Percentiles rank a stretch among this genome's conserved stretches.
Evolutionary conservation across 2,888 invertebrate genomes (phyloP).

Genomic region (Elaeidobius kamerunicus): DNA sequence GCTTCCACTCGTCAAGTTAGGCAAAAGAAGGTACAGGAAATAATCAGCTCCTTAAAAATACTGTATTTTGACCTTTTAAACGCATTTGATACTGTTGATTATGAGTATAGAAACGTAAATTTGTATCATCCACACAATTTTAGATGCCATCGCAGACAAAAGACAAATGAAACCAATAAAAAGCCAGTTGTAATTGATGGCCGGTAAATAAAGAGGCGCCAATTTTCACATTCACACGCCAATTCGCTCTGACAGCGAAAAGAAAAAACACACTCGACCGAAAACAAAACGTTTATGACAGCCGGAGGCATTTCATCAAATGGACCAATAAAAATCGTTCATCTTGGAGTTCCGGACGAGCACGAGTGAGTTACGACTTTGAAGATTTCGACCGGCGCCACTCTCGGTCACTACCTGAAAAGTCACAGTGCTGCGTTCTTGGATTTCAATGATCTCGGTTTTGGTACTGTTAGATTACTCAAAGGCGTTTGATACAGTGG

Average conservation of each 20-base stretch:
- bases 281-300: conserved; percentile 28
- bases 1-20: too few relatives aligned
- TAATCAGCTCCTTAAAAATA: too few relatives aligned
- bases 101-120: too few relatives aligned
- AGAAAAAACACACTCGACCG: conserved; percentile 13
- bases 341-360: conserved; percentile 19
- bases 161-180: too few relatives aligned
- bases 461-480: neutral
- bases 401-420: neutral
- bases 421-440: neutral
- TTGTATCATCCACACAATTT: too few relatives aligned
- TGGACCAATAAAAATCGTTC: conserved; percentile 28
- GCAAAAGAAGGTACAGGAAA: too few relatives aligned
- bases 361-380: conserved; percentile 26
- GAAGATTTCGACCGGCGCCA: conserved; percentile 27
- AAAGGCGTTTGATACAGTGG: neutral
- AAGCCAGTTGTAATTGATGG: conserved; percentile 6
- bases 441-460: neutral
- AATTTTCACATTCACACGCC: conserved; percentile 27
- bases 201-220: conserved; percentile 18
- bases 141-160: too few relatives aligned
- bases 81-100: too few relatives aligned
- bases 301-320: conserved; percentile 23
- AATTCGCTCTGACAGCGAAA: conserved; percentile 6
- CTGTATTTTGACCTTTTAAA: too few relatives aligned